Evolutionary conservation across 2,888 invertebrate species (phyloP).

Genomic region (Dasysyrphus albostriatus): DNA sequence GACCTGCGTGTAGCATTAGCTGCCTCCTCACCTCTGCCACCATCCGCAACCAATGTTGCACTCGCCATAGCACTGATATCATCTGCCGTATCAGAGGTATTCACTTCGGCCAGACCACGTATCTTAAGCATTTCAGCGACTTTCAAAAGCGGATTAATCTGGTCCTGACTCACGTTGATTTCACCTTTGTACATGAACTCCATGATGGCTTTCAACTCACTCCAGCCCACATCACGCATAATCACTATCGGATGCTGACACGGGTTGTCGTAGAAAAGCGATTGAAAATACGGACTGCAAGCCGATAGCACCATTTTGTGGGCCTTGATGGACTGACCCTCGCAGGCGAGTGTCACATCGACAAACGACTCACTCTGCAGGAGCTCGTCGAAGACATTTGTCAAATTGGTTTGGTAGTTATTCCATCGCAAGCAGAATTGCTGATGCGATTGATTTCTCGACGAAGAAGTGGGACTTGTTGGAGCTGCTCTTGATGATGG

Average conservation of each 20-base stretch:
- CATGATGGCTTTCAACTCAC: slow-evolving; percentile 94
- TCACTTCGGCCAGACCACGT: slow-evolving; percentile 93
- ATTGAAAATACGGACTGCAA: slow-evolving; percentile 96
- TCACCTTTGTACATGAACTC: slow-evolving; percentile 98
- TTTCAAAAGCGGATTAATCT: slow-evolving; percentile 93
- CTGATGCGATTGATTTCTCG: slow-evolving; percentile 60
- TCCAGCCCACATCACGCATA: slow-evolving; percentile 95
- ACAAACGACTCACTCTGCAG: slow-evolving; percentile 95
- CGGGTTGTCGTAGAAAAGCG: slow-evolving; percentile 95
- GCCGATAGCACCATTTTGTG: slow-evolving; percentile 97
- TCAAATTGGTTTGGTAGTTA: slow-evolving; percentile 95
- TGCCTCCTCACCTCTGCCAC: slow-evolving; percentile 13
- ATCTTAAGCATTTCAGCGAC: slow-evolving; percentile 95
- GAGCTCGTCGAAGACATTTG: slow-evolving; percentile 92
- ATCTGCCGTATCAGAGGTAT: slow-evolving; percentile 81
- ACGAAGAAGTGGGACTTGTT: slow-evolving; percentile 34
- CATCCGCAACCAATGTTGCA: slow-evolving; percentile 69
- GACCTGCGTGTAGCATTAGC: slow-evolving; percentile 63
- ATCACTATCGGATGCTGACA: slow-evolving; percentile 97
- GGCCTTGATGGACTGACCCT: slow-evolving; percentile 94
- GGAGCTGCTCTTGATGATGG: slow-evolving; percentile 53
- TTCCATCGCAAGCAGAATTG: slow-evolving; percentile 97
- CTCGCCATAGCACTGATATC: slow-evolving; percentile 86
- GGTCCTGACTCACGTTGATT: slow-evolving; percentile 96
- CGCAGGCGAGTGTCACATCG: slow-evolving; percentile 95